phyloP scores from a whole-genome alignment of 2,113 vertebrate species.

The Plestiodon gilberti region DNA sequence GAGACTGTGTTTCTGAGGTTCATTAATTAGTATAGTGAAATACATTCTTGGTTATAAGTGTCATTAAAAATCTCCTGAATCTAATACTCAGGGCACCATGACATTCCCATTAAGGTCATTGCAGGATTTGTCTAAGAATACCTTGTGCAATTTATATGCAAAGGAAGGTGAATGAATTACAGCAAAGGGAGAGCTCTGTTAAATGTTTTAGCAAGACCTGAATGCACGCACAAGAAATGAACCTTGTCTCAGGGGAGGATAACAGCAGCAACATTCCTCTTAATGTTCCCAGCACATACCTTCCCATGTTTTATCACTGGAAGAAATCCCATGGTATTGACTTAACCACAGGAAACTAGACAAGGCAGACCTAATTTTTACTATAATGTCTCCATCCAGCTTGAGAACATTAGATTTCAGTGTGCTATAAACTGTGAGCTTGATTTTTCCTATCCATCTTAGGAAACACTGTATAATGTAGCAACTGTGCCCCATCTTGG shows the following conservation, averaged over 20 bases:
- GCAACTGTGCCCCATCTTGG: neutral
- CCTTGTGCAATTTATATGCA: neutral
- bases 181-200: neutral
- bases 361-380: neutral
- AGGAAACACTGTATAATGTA: neutral
- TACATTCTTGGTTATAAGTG: neutral
- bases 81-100: neutral
- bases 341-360: neutral
- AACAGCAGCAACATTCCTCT: neutral
- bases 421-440: neutral
- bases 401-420: neutral
- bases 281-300: neutral
- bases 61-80: neutral
- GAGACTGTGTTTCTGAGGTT: constrained; percentile 27
- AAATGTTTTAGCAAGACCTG: constrained; percentile 14
- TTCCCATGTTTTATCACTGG: neutral
- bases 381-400: neutral
- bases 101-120: neutral
- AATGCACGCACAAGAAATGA: constrained; percentile 19
- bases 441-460: neutral
- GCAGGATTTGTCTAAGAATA: constrained; percentile 4
- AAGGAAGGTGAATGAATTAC: neutral
- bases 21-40: constrained; percentile 45
- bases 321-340: neutral
- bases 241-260: neutral